Base-by-base conservation (phyloP, 2,888 invertebrate genomes). In the Chorisops tibialis region DNA sequence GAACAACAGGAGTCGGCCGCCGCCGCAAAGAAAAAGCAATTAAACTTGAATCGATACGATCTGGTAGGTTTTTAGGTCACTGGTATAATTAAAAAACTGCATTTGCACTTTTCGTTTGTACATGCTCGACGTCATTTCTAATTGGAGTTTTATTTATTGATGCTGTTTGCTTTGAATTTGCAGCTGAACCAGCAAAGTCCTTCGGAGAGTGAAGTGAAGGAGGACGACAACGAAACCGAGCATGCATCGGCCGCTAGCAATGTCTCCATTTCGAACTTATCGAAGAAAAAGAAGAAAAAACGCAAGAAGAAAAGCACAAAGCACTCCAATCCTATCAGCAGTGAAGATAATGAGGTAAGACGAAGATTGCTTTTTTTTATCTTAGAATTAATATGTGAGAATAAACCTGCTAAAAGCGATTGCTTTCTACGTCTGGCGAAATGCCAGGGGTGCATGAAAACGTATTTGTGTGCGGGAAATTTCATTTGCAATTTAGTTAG, bases 131-230 rank as follows among this genome's bases (percentile, higher is more conserved):
- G 5, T 1, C 5, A 3, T 41, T 41, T 41, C 41, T 16, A 16
- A 16, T 41, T 41, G 16, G 2, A 41, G 6, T n/a, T n/a, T n/a
- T n/a, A n/a, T n/a, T n/a, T n/a, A n/a, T n/a, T n/a, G n/a, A n/a
- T n/a, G n/a, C n/a, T n/a, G n/a, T n/a, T n/a, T n/a, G n/a, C n/a
- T n/a, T n/a, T n/a, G n/a, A n/a, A n/a, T 30, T 30, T 24, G 5
- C 39, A 87, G 87, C 74, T 87, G 60, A 86, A 87, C 75, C 83
- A 87, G 70, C 83, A 82, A 68, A 84, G 84, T 45, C 81, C 83
- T 68, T 87, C 86, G 0, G 87, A 87, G 70, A 86, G 85, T 67
- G 87, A 87, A 74, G 84, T 85, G 5, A 85, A 86, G 73, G 86
- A 86, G 70, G 86, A 86, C 70, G 86, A 87, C 70, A 82, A 83